These are phyloP conservation scores for Halichondria panicea DNA, from an alignment of 37 sponge, comb jelly and placozoan genomes.

Conservation along the genomic window DNA sequence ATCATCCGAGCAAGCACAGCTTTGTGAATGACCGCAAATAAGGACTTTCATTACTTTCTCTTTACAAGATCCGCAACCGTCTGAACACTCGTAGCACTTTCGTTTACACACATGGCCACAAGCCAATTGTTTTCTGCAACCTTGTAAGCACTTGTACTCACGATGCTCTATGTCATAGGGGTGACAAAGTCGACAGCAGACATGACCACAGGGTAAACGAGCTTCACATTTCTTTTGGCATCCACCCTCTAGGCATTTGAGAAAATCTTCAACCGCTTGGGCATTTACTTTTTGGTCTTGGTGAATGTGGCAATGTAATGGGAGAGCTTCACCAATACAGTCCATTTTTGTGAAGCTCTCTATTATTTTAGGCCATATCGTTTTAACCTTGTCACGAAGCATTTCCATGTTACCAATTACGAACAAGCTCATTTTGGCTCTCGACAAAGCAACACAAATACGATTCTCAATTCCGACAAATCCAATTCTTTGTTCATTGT, in stretches of 20 bases:
- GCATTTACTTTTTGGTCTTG: slow-evolving; percentile 33
- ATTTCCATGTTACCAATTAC: slow-evolving; percentile 85
- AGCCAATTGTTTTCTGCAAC: slow-evolving; percentile 37
- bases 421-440: slow-evolving; percentile 86
- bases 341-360: slow-evolving; percentile 28
- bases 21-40: slow-evolving; percentile 54
- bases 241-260: slow-evolving; percentile 84
- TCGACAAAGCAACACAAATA: slow-evolving; percentile 88
- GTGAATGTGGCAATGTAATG: slow-evolving; percentile 77
- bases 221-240: slow-evolving; percentile 55
- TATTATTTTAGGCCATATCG: slow-evolving; percentile 72
- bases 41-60: slow-evolving; percentile 44
- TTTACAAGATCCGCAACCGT: slow-evolving; percentile 57
- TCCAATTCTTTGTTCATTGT: slow-evolving; percentile 73
- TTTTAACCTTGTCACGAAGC: slow-evolving; percentile 41
- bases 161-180: slow-evolving; percentile 65
- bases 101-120: slow-evolving; percentile 79
- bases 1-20: slow-evolving; percentile 29
- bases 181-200: slow-evolving; percentile 75
- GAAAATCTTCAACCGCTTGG: slow-evolving; percentile 48
- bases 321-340: slow-evolving; percentile 54
- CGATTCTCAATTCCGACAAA: slow-evolving; percentile 79
- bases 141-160: slow-evolving; percentile 40
- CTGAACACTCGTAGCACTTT: slow-evolving; percentile 61
- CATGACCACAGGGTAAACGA: slow-evolving; percentile 78